A percentile compares a stretch with the other conserved stretches of the same genome.
phyloP scores from a whole-genome alignment of 2,888 invertebrate species.

The Andrena flavipes region DNA sequence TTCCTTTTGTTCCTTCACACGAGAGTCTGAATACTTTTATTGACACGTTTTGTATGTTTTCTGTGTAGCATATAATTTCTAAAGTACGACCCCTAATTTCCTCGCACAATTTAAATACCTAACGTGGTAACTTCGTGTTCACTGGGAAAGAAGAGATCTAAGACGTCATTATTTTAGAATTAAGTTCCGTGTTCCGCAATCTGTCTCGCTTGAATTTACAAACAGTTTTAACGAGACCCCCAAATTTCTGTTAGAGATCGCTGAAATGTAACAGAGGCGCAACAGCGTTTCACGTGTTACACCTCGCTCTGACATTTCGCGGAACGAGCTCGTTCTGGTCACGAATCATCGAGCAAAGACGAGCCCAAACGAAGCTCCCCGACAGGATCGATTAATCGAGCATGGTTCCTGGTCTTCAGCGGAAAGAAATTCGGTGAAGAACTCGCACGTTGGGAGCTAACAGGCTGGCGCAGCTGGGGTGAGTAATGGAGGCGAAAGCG shows the following conservation, averaged over 20 bases:
- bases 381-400: conserved; percentile 43
- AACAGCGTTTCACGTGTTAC: conserved; percentile 2
- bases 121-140: too few relatives aligned
- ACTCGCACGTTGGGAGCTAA: conserved; percentile 17
- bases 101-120: too few relatives aligned
- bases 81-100: too few relatives aligned
- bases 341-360: conserved; percentile 33
- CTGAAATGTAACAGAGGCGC: neutral
- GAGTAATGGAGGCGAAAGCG: conserved; percentile 40
- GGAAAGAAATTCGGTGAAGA: conserved; percentile 28
- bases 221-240: too few relatives aligned
- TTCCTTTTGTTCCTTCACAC: too few relatives aligned
- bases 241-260: neutral
- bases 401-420: conserved; percentile 25
- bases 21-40: too few relatives aligned
- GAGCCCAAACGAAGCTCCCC: conserved; percentile 27
- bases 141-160: too few relatives aligned
- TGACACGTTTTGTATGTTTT: too few relatives aligned
- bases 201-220: too few relatives aligned
- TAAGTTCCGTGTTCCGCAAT: too few relatives aligned
- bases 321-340: conserved; percentile 28
- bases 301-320: conserved; percentile 3
- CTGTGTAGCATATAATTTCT: too few relatives aligned
- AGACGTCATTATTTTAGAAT: too few relatives aligned
- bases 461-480: conserved; percentile 7